These are phyloP conservation scores for Cerastis leucographa DNA, from an alignment of 2,888 invertebrate genomes.

Conservation along the genomic window DNA sequence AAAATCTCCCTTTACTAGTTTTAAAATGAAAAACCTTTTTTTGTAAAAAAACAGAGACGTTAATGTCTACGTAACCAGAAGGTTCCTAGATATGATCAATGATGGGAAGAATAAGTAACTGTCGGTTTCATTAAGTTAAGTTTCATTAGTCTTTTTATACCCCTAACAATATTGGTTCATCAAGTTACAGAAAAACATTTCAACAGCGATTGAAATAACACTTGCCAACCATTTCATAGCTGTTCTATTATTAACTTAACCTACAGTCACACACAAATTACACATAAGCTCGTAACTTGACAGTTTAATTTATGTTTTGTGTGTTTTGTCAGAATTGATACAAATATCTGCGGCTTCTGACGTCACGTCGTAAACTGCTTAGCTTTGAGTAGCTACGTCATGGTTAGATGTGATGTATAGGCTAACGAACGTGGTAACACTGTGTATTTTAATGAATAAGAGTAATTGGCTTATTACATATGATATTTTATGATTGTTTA, in stretches of 20 bases:
- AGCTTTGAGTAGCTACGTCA: conserved; percentile 33
- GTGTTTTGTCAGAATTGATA: conserved; percentile 75
- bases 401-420: conserved; percentile 10
- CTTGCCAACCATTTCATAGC: conserved; percentile 25
- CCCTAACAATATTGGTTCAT: background rate
- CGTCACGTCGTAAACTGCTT: conserved; percentile 55
- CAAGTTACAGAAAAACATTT: background rate
- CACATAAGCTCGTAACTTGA: conserved; percentile 66
- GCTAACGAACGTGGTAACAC: conserved; percentile 9
- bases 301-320: conserved; percentile 76
- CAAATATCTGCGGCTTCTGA: conserved; percentile 66
- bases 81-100: background rate
- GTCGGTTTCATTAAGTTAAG: background rate
- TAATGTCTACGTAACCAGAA: background rate
- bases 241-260: conserved; percentile 45
- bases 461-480: conserved; percentile 16
- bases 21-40: too few species aligned
- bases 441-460: conserved; percentile 6
- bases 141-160: background rate
- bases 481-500: background rate
- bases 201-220: conserved; percentile 14
- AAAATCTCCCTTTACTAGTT: background rate
- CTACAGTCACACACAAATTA: conserved; percentile 59
- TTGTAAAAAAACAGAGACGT: too few species aligned
- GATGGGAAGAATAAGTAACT: background rate